A percentile compares a stretch with the other conserved stretches of the same genome.
phyloP scores from a whole-genome alignment of 1,140 invertebrate genomes.

The Batillaria attramentaria region DNA sequence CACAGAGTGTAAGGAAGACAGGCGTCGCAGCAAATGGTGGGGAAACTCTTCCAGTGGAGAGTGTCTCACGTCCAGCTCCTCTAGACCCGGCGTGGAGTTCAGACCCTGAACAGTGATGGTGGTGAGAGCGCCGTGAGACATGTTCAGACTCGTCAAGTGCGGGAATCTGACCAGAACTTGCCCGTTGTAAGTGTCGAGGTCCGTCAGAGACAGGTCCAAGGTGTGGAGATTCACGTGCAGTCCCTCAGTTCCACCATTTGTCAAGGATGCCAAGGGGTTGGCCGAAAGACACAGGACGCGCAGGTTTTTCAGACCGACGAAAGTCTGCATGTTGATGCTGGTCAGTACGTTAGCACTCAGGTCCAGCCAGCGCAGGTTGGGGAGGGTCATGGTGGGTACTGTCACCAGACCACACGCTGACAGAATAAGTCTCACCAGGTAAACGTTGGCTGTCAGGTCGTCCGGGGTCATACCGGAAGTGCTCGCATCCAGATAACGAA shows the following conservation, averaged over 20 bases:
- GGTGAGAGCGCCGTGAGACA: neutral
- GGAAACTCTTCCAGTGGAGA: conserved; percentile 30
- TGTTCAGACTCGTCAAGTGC: conserved; percentile 3
- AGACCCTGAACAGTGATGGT: conserved; percentile 17
- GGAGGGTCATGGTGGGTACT: neutral
- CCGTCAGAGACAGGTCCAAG: neutral
- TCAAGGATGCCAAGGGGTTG: neutral
- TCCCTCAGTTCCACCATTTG: neutral
- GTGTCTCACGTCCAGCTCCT: conserved; percentile 17
- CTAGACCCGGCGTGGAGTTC: neutral
- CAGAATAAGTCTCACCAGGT: conserved; percentile 13
- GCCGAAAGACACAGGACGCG: conserved; percentile 15
- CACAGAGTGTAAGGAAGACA: conserved; percentile 17
- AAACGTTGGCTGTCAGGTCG: neutral
- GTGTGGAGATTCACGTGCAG: neutral
- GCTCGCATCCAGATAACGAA: conserved; percentile 8
- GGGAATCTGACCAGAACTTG: conserved; percentile 14
- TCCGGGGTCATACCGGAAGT: neutral
- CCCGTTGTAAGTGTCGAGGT: conserved; percentile 8
- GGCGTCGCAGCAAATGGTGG: conserved; percentile 23
- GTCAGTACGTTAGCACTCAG: conserved; percentile 30
- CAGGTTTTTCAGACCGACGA: conserved; percentile 21
- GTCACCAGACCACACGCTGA: neutral
- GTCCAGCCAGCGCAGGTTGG: conserved; percentile 16
- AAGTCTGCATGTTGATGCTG: neutral